These are phyloP conservation scores for Spilarctia lutea DNA, from an alignment of 2,888 invertebrate species.

Conservation along the genomic window DNA sequence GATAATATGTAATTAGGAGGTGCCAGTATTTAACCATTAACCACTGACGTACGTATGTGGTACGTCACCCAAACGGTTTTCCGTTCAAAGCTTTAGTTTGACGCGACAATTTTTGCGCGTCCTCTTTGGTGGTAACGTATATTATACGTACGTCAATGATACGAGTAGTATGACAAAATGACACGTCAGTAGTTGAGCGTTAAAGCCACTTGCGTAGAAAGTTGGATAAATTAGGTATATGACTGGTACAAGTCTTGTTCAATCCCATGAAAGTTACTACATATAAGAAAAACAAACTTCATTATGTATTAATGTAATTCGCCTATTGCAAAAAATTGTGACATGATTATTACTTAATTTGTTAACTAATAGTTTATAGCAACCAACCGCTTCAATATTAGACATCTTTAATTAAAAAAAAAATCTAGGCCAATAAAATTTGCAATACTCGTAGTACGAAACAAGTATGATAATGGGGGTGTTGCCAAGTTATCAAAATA, in stretches of 20 bases:
- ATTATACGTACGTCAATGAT: too few species aligned
- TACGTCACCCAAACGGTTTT: too few species aligned
- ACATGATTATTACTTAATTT: neutral
- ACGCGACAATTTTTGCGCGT: too few species aligned
- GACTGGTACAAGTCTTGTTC: neutral
- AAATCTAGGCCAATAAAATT: neutral
- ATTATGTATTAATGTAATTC: neutral
- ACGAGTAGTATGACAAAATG: too few species aligned
- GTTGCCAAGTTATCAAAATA: neutral
- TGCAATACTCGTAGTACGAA: neutral
- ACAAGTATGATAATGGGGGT: neutral
- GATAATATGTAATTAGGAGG: too few species aligned
- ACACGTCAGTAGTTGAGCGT: too few species aligned
- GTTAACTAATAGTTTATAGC: conserved; percentile 3
- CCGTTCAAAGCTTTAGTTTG: too few species aligned
- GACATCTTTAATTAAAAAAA: neutral
- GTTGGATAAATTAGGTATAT: too few species aligned
- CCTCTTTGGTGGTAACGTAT: too few species aligned
- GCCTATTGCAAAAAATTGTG: neutral
- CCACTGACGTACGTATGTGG: too few species aligned
- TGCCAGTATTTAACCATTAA: too few species aligned
- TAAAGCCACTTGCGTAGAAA: too few species aligned
- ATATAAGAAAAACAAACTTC: neutral
- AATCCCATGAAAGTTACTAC: neutral
- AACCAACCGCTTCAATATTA: neutral